Evolutionary conservation across 1,140 invertebrate species (phyloP), one percentile per base, ranked within the genome.

Genomic region (Melipona quadrifasciata): DNA sequence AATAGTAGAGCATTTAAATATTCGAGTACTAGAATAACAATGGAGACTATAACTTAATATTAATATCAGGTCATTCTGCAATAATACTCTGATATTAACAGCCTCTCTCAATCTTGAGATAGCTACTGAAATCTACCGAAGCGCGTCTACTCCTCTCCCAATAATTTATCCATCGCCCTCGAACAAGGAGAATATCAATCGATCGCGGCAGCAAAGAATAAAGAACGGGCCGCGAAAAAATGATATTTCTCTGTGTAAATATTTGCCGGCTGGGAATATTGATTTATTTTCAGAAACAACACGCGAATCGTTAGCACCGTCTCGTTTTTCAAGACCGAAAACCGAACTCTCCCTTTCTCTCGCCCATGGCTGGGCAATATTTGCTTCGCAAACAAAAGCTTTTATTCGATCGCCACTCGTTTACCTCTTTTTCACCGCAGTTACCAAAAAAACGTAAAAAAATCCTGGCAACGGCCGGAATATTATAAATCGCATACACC

Each of bases 261-360:
- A 79, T 84, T 84, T 84, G 67, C 76, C n/a, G 12, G 17, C 47
- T n/a, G 61, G n/a, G 65, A 71, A 79, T 71, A 71, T 68, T 57
- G 82, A 71, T 61, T 71, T 84, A 84, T 84, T 84, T 84, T 84
- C 27, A 64, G 24, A 53, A 79, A 64, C 21, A 84, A 72, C 82
- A 79, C 39, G 47, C 11, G 55, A 79, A 53, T 71, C 67, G 24
- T 39, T 53, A 14, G 10, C 67, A 31, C 14, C 19, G 34, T n/a
- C 64, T 39, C 34, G 11, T 64, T 34, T 57, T 78, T 65, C 47
- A 1, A 53, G 17, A 39, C 11, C 19, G 53, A 34, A 31, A 31
- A 75, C 31, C 16, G 39, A 21, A 21, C 1, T 65, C 16, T 65
- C 6, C 8, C n/a, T 65, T 10, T 34, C 16, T n/a, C 51, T 31